Evolutionary conservation across 2,888 invertebrate genomes (phyloP).

Genomic region (Catocala sponsa): DNA sequence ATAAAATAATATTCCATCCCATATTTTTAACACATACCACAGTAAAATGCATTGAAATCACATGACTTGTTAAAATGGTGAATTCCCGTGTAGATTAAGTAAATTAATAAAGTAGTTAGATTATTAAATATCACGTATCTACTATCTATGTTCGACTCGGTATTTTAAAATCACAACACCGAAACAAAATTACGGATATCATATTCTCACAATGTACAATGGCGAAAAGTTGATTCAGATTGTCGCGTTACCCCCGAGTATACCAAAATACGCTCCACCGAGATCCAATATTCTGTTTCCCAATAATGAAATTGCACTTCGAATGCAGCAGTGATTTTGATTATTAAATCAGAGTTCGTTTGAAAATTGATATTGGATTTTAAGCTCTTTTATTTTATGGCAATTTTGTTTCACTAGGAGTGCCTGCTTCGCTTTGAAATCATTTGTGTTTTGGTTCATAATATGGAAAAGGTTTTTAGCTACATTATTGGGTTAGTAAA

Average conservation of each 20-base stretch:
- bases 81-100: too few relatives aligned
- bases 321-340: slow-evolving; percentile 80
- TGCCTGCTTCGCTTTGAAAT: slow-evolving; percentile 25
- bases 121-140: too few relatives aligned
- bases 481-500: too few relatives aligned
- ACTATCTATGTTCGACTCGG: too few relatives aligned
- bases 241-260: slow-evolving; percentile 69
- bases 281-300: slow-evolving; percentile 77
- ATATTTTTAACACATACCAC: too few relatives aligned
- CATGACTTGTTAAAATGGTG: too few relatives aligned
- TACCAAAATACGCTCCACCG: slow-evolving; percentile 70
- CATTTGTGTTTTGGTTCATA: slow-evolving; percentile 11
- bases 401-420: slow-evolving; percentile 29
- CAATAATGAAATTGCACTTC: slow-evolving; percentile 82
- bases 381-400: slow-evolving; percentile 42
- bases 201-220: slow-evolving; percentile 30
- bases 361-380: slow-evolving; percentile 60
- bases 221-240: slow-evolving; percentile 74
- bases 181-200: too few relatives aligned
- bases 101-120: too few relatives aligned
- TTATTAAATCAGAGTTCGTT: slow-evolving; percentile 78
- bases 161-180: too few relatives aligned
- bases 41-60: too few relatives aligned
- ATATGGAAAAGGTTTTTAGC: too few relatives aligned
- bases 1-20: too few relatives aligned